These are phyloP conservation scores for Myrmecobius fasciatus DNA, from an alignment of 2,113 vertebrate species.

Conservation along the genomic window DNA sequence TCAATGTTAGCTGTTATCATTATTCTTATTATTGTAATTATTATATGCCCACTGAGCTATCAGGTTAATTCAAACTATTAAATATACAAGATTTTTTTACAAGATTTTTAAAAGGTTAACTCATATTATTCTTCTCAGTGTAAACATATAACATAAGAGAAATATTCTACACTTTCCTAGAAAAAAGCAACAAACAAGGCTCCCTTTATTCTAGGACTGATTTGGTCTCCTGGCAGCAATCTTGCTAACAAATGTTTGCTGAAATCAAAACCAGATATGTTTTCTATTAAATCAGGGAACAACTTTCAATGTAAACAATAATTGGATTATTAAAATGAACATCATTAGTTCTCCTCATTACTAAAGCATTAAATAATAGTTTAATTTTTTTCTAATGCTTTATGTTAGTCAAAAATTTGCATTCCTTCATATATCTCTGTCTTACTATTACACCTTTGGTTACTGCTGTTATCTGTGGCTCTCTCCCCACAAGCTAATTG, in stretches of 20 bases:
- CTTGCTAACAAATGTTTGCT: slow-evolving; percentile 63
- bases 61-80: background rate
- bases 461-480: background rate
- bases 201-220: slow-evolving; percentile 9
- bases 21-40: background rate
- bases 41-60: background rate
- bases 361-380: background rate
- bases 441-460: background rate
- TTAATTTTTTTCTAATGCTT: background rate
- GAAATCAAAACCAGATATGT: slow-evolving; percentile 68
- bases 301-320: slow-evolving; percentile 62
- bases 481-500: background rate
- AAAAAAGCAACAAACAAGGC: slow-evolving; percentile 18
- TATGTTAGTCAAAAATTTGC: background rate
- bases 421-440: background rate
- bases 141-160: background rate
- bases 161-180: background rate
- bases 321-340: slow-evolving; percentile 56
- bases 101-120: background rate
- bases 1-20: background rate
- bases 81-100: background rate
- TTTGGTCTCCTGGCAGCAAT: slow-evolving; percentile 61
- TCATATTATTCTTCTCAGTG: background rate
- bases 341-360: slow-evolving; percentile 10
- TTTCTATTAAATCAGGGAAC: slow-evolving; percentile 65